A percentile compares a stretch with the other conserved stretches of the same genome.
phyloP scores from a whole-genome alignment of 2,113 vertebrate species.

The Phalacrocorax pelagicus region DNA sequence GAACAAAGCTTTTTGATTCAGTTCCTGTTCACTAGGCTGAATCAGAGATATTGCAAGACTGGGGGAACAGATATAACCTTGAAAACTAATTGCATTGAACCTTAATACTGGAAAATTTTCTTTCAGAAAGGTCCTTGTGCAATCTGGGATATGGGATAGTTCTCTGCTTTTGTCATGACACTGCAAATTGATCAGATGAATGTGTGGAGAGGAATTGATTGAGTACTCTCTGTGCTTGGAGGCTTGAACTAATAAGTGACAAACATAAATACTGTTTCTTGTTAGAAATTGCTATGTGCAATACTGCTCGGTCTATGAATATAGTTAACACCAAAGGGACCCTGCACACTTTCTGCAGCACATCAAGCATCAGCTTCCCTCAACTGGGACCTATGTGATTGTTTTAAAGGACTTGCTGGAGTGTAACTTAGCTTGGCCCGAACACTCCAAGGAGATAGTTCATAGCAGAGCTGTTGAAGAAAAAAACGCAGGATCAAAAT shows the following conservation, averaged over 20 bases:
- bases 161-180: background rate
- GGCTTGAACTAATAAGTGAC: background rate
- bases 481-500: background rate
- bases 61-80: background rate
- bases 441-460: background rate
- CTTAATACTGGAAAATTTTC: background rate
- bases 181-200: background rate
- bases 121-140: background rate
- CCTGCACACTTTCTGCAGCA: background rate
- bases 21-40: background rate
- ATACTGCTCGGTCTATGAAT: background rate
- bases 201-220: background rate
- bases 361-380: background rate
- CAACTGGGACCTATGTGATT: background rate
- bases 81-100: background rate
- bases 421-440: background rate
- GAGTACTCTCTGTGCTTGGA: background rate
- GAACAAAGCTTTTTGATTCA: background rate
- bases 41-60: background rate
- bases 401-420: background rate
- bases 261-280: conserved; percentile 23
- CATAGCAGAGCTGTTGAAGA: background rate
- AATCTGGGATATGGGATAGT: background rate
- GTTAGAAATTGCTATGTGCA: background rate
- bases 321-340: background rate